Percentiles rank a stretch among this genome's conserved stretches.
phyloP scores from a whole-genome alignment of 2,888 invertebrate genomes.

The Gerosis bhagava region DNA sequence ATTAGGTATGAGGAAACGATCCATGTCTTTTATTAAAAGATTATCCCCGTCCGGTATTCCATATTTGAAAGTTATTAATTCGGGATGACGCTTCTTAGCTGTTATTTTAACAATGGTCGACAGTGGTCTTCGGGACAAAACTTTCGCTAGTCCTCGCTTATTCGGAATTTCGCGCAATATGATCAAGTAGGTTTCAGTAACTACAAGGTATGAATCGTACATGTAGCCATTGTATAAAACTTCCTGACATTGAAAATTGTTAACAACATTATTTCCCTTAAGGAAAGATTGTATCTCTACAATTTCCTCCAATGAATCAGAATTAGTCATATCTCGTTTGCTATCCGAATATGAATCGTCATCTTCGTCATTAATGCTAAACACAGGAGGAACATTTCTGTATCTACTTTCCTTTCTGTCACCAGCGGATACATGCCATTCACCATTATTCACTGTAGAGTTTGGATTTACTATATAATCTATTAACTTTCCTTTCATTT shows the following conservation, averaged over 20 bases:
- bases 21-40: constrained; percentile 93
- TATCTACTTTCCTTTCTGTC: constrained; percentile 94
- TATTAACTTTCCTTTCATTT: constrained; percentile 94
- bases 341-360: constrained; percentile 61
- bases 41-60: constrained; percentile 92
- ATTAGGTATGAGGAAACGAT: constrained; percentile 95
- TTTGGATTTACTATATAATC: constrained; percentile 97
- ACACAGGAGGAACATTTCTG: constrained; percentile 95
- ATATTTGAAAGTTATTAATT: constrained; percentile 98
- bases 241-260: constrained; percentile 95
- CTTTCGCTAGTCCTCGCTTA: constrained; percentile 90
- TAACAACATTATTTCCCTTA: constrained; percentile 91
- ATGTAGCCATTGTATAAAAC: constrained; percentile 94
- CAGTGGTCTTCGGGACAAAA: constrained; percentile 93
- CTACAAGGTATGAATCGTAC: constrained; percentile 93
- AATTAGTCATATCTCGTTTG: constrained; percentile 67
- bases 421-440: constrained; percentile 92
- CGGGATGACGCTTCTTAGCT: constrained; percentile 96
- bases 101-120: constrained; percentile 98
- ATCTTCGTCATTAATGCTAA: constrained; percentile 95
- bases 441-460: constrained; percentile 80
- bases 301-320: constrained; percentile 87
- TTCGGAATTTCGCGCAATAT: constrained; percentile 91
- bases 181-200: constrained; percentile 93
- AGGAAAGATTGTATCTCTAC: constrained; percentile 92